Base-by-base conservation (phyloP, 2,888 invertebrate genomes). In the Coleophora flavipennella region DNA sequence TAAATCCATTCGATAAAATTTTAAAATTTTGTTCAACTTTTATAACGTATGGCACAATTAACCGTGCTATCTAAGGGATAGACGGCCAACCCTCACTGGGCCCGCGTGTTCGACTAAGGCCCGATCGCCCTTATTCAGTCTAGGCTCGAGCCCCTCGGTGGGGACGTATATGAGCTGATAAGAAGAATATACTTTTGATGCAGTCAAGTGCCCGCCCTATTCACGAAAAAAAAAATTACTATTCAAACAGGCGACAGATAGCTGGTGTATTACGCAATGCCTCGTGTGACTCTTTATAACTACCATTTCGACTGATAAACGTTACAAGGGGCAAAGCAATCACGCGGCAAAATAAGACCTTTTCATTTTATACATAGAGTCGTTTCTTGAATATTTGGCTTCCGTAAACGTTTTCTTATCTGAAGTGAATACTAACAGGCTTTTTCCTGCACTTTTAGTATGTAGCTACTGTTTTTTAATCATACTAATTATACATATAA, bases 201-300 rank as follows among this genome's bases (percentile, higher is more conserved):
- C n/a, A n/a, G n/a, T n/a, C n/a, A n/a, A n/a, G n/a, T n/a, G n/a
- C n/a, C n/a, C n/a, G n/a, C n/a, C n/a, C 36, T 47, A 14, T 36
- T 8, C 1, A 20, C 14, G 49, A 54, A 55, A 58, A 60, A 55
- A 20, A 20, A 20, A 20, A 20, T 20, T 54, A 58, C 49, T 65
- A 66, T 67, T 65, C 64, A 44, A 6, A 20, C 63, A 64, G 59
- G 67, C 62, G 57, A 57, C 58, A 71, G 69, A 75, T 70, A 69
- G 70, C 66, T 60, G 57, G 64, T 60, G 48, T 52, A 67, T 83
- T 83, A 80, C 79, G 80, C 62, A 84, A 84, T 66, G 71, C 67
- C 83, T 80, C 83, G 83, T 84, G 83, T 84, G 83, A 84, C 77
- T 81, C 70, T 70, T 68, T 69, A 78, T 74, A 20, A 76, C 64